Evolutionary conservation across 2,888 invertebrate genomes (phyloP), one percentile per base, ranked within the genome.

Genomic region (Cepaea hortensis): DNA sequence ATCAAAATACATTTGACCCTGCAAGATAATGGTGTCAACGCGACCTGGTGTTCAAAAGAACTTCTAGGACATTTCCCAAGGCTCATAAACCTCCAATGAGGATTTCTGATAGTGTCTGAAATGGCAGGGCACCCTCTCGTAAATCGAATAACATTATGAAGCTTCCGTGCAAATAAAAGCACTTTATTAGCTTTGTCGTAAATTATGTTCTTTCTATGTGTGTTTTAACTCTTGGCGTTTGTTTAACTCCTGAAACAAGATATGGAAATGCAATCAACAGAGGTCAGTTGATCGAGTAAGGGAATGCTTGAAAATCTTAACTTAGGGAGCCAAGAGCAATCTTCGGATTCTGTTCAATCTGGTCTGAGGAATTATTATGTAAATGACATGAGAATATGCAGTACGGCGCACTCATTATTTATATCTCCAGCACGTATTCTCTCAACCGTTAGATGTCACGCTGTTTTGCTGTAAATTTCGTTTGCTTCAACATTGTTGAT

Each of bases 241-340:
- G n/a, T 81, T 81, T 81, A 68, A 70, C 68, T 50, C 20, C 46
- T 46, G 46, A 70, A 70, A 46, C 20, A 48, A 11, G 9, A 20
- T 70, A 81, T 81, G 81, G 81, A 81, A 81, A 81, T 81, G 81
- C 48, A 68, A 81, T 81, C 50, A 81, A 48, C 48, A 50, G 50
- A 62, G 5, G 79, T 13, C 13, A 62, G 46, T 1, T 5, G n/a
- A 79, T 79, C 62, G 15, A 62, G 62, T 23, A 35, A 46, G 62
- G 23, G 5, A 62, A 23, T 62, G 61, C 62, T 23, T n/a, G 23
- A 13, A 61, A 9, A 15, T 15, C 15, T 55, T 55, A 61, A 9
- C 55, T 9, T 61, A 35, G 61, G 3, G 1, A 6, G 13, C 3
- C n/a, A 61, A 79, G 77, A 13, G 55, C 23, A 23, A 79, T 23